These are phyloP conservation scores for Drosophila saltans DNA, from an alignment of 1,140 invertebrate species.

Conservation along the genomic window DNA sequence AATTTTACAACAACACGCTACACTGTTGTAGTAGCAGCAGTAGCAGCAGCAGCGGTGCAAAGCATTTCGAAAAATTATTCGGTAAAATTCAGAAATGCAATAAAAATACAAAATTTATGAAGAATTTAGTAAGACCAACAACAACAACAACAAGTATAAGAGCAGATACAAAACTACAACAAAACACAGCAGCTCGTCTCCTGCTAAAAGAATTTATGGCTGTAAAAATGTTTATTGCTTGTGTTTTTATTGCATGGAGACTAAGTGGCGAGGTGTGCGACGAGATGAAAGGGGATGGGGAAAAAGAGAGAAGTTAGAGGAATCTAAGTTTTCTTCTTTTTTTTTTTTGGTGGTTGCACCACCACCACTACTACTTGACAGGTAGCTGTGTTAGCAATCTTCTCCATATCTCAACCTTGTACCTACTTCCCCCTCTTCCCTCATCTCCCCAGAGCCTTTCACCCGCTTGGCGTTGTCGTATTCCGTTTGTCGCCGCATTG, in stretches of 20 bases:
- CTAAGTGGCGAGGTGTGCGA: neutral
- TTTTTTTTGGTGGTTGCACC: constrained; percentile 30
- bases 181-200: constrained; percentile 22
- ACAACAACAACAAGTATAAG: constrained; percentile 24
- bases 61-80: constrained; percentile 57
- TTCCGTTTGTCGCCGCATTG: neutral
- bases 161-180: constrained; percentile 6
- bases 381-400: constrained; percentile 42
- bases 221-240: constrained; percentile 80
- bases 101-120: constrained; percentile 78
- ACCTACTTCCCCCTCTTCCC: neutral
- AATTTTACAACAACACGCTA: constrained; percentile 1
- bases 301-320: constrained; percentile 7
- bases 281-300: neutral
- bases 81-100: constrained; percentile 73
- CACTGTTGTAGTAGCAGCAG: neutral
- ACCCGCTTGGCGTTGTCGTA: neutral
- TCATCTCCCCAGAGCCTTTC: neutral
- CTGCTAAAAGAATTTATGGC: constrained; percentile 67
- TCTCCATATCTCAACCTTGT: neutral
- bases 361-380: constrained; percentile 51
- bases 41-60: constrained; percentile 23
- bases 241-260: constrained; percentile 51
- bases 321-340: constrained; percentile 40
- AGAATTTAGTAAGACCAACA: constrained; percentile 67